Conservation (phyloP, 2,113 vertebrate genomes). For the Heterochromis multidens region DNA sequence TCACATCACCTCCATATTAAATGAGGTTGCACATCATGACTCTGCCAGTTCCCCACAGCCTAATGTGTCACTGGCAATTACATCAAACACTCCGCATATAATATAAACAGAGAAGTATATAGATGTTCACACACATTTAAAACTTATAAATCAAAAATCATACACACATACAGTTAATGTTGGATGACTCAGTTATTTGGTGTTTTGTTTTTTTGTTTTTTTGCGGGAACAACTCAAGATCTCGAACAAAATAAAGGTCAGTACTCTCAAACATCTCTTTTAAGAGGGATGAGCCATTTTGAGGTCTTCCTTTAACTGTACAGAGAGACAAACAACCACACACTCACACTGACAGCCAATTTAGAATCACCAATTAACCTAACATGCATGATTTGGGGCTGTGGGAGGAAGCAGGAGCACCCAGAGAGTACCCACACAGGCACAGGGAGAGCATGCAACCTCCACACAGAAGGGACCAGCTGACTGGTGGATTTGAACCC, state of each 20-base stretch:
- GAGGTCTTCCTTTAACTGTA: neutral
- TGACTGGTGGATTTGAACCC: neutral
- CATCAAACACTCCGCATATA: neutral
- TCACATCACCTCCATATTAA: constrained; percentile 60
- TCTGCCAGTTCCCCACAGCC: constrained; percentile 56
- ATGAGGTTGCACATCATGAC: constrained; percentile 59
- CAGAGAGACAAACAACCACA: neutral
- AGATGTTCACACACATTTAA: neutral
- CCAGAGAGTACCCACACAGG: neutral
- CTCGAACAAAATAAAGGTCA: constrained; percentile 44
- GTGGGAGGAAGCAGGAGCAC: neutral
- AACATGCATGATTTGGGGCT: neutral
- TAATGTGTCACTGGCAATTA: constrained; percentile 50
- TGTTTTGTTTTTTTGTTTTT: too few relatives aligned
- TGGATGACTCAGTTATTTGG: neutral
- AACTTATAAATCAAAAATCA: neutral
- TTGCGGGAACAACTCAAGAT: constrained; percentile 26
- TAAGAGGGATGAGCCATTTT: constrained; percentile 22
- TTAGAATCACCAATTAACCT: neutral
- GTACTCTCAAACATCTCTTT: constrained; percentile 7
- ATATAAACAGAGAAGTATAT: neutral
- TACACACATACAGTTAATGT: neutral
- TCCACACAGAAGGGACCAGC: neutral
- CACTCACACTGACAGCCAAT: neutral
- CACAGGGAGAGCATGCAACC: neutral